A percentile compares a stretch with the other conserved stretches of the same genome.
These are phyloP conservation scores for Trichacis sp. DNA, from an alignment of 2,888 invertebrate genomes.

Conservation along the genomic window DNA sequence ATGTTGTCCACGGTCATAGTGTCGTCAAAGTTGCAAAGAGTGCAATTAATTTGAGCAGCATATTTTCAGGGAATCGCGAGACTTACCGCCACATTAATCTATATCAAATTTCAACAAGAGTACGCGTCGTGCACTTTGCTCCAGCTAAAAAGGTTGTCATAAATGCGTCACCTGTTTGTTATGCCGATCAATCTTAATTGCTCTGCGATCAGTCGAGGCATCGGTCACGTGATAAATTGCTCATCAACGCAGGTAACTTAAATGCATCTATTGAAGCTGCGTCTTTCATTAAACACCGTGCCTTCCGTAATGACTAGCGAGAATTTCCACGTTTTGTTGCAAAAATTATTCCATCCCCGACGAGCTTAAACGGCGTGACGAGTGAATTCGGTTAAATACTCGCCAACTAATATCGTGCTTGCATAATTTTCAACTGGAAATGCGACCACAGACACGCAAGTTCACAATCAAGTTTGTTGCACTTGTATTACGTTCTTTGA, in stretches of 20 bases:
- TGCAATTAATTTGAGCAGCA: background rate
- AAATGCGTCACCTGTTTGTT: background rate
- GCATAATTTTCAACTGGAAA: slow-evolving; percentile 48
- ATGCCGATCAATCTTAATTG: background rate
- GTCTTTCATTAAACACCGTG: too few relatives aligned
- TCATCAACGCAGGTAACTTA: too few relatives aligned
- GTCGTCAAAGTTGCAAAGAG: slow-evolving; percentile 1
- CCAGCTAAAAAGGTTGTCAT: background rate
- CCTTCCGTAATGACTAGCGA: too few relatives aligned
- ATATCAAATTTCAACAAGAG: background rate
- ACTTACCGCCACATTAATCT: background rate
- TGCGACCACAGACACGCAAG: background rate
- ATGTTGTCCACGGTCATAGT: background rate
- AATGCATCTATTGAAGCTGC: too few relatives aligned
- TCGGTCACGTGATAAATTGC: too few relatives aligned
- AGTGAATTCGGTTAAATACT: background rate
- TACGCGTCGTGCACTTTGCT: background rate
- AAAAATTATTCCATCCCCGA: background rate
- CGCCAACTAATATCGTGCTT: slow-evolving; percentile 41
- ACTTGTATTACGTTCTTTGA: background rate
- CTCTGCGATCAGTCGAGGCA: background rate
- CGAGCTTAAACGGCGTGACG: background rate
- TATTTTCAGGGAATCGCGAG: background rate
- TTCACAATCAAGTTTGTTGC: background rate
- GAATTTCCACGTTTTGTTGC: background rate